Conservation (phyloP, 2,797 vertebrate genomes). For the Passerculus sandwichensis region DNA sequence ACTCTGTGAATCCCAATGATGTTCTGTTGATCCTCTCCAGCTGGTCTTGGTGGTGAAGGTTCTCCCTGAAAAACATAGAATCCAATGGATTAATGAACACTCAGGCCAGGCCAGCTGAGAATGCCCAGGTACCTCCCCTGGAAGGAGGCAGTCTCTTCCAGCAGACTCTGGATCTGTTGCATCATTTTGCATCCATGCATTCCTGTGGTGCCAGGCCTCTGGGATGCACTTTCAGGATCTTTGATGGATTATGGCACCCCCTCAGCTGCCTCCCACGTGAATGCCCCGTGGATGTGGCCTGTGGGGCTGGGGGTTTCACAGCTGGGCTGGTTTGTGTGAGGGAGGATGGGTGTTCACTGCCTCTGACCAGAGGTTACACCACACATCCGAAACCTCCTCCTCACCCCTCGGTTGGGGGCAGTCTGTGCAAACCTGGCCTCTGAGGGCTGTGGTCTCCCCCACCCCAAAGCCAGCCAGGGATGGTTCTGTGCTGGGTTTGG, state of each 20-base stretch:
- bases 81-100: not conserved
- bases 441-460: not conserved
- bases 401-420: rapidly evolving
- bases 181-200: not conserved
- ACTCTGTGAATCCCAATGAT: rapidly evolving
- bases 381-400: too few species aligned
- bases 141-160: not conserved
- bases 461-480: not conserved
- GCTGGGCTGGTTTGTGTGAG: too few species aligned
- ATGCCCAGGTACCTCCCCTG: not conserved
- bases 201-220: not conserved
- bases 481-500: not conserved
- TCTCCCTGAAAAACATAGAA: rapidly evolving
- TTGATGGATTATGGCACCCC: not conserved
- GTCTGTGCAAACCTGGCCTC: not conserved
- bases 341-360: too few species aligned
- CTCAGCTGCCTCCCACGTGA: not conserved
- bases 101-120: not conserved
- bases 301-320: too few species aligned
- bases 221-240: not conserved
- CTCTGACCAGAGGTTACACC: too few species aligned
- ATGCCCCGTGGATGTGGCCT: too few species aligned
- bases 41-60: not conserved
- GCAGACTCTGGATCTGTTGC: not conserved
- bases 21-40: not conserved